phyloP scores from a whole-genome alignment of 2,888 invertebrate species.

The Autographa gamma region DNA sequence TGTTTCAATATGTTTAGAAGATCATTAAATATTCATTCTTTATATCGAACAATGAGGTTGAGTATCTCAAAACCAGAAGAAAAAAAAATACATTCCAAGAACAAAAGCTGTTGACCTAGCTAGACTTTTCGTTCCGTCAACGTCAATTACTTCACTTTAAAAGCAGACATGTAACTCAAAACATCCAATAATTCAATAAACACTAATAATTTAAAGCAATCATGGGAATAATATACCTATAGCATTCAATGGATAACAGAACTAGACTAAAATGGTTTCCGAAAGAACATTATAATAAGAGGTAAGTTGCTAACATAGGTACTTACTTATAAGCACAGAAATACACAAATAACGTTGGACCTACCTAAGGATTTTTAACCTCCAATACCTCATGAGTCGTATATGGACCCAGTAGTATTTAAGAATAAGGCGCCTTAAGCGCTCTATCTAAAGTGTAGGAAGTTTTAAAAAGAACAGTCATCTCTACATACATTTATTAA shows the following conservation, averaged over 20 bases:
- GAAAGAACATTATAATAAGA: background rate
- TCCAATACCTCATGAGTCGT: no score
- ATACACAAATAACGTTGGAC: no score
- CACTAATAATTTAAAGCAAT: background rate
- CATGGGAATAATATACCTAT: background rate
- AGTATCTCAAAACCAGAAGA: background rate
- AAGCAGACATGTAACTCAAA: conserved; percentile 27
- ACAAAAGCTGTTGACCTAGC: conserved; percentile 32
- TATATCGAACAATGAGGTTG: conserved; percentile 16
- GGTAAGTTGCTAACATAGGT: background rate
- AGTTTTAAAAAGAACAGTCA: no score
- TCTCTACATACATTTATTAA: no score
- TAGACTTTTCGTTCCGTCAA: conserved; percentile 33
- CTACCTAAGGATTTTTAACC: no score
- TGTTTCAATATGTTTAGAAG: no score
- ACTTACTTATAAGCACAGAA: no score
- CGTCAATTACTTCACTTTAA: background rate
- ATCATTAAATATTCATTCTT: background rate
- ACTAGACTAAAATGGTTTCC: conserved; percentile 52
- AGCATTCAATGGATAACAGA: conserved; percentile 38
- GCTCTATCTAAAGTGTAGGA: no score
- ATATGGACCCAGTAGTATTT: no score
- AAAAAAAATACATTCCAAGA: conserved; percentile 47
- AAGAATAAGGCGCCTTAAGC: no score
- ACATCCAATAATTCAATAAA: conserved; percentile 5